phyloP scores from a whole-genome alignment of 37 sponge, comb jelly and placozoan genomes.

The Lycopodina hypogea region DNA sequence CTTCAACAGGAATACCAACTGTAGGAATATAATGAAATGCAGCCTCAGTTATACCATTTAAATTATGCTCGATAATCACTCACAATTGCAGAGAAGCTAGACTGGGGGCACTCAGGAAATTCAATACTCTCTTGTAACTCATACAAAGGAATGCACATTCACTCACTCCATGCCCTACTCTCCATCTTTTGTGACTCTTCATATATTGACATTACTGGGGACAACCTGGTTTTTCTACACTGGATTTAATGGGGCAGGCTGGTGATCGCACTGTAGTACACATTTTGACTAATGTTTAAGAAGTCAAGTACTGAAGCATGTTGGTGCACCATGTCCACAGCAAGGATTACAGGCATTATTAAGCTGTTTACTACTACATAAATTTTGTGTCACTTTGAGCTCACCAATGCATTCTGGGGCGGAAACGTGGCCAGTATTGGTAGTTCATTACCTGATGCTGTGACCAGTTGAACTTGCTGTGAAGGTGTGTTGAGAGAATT shows the following conservation, averaged over 20 bases:
- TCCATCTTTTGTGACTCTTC: not conserved
- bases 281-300: too few species aligned
- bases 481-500: conserved; percentile 20
- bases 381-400: conserved; percentile 21
- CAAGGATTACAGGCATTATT: conserved; percentile 44
- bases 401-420: conserved; percentile 20
- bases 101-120: conserved; percentile 15
- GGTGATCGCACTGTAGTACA: too few species aligned
- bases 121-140: not conserved
- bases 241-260: not conserved
- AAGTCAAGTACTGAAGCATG: not conserved
- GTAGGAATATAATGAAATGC: conserved; percentile 58
- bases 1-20: conserved; percentile 26
- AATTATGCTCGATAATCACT: conserved; percentile 22
- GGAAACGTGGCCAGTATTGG: conserved; percentile 18
- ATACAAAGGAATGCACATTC: conserved; percentile 40
- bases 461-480: conserved; percentile 26
- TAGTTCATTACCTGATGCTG: conserved; percentile 42
- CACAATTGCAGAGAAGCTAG: not conserved
- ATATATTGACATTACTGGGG: not conserved
- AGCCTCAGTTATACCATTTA: conserved; percentile 36
- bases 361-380: conserved; percentile 52
- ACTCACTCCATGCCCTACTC: conserved; percentile 18
- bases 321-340: conserved; percentile 56
- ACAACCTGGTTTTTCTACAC: too few species aligned